These are phyloP conservation scores for Acanthis flammea DNA, from an alignment of 2,797 vertebrate species.

Conservation along the genomic window DNA sequence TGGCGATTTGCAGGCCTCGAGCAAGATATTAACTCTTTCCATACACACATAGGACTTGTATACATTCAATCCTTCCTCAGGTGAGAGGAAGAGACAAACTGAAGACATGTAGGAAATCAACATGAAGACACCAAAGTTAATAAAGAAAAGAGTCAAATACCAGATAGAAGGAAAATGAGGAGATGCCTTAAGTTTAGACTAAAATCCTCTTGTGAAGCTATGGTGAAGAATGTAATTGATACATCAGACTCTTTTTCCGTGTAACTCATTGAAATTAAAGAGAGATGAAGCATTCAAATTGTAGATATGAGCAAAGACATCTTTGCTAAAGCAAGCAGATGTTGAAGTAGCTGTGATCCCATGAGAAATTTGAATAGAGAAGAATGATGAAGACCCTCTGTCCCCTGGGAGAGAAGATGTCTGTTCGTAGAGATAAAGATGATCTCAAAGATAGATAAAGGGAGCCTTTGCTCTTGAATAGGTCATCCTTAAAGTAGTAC, in stretches of 20 bases:
- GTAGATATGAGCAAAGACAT: neutral
- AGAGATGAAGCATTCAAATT: neutral
- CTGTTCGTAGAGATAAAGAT: neutral
- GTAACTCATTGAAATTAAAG: neutral
- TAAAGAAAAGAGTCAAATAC: neutral
- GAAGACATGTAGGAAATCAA: neutral
- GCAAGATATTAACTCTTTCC: neutral
- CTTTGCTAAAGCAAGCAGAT: neutral
- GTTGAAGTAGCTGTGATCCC: neutral
- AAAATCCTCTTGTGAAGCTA: neutral
- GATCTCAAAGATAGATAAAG: neutral
- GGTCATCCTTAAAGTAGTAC: neutral
- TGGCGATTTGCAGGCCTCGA: neutral
- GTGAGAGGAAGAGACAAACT: neutral
- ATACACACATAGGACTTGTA: neutral
- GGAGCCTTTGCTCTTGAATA: neutral
- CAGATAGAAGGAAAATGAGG: neutral
- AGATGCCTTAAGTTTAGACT: neutral
- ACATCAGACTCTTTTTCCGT: neutral
- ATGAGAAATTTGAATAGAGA: too few species aligned
- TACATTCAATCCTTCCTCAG: neutral
- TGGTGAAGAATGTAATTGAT: neutral
- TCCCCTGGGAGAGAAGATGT: neutral
- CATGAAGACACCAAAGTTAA: neutral
- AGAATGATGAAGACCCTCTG: neutral